A percentile compares a stretch with the other conserved stretches of the same genome.
phyloP scores from a whole-genome alignment of 92 coral and sea anemone genomes.

The Phymanthus crucifer region DNA sequence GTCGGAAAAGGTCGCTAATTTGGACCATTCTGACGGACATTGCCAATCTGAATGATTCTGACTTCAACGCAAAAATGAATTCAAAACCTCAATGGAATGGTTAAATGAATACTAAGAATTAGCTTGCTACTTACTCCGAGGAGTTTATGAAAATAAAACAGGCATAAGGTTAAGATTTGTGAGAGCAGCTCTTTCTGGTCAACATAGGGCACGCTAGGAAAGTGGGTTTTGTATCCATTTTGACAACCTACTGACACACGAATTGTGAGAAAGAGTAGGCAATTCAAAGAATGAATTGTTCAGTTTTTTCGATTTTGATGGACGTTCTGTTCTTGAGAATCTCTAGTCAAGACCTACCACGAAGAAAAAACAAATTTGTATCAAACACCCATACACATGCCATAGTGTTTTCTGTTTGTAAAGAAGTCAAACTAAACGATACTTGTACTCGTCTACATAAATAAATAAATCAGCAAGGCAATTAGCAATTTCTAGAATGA shows the following conservation, averaged over 20 bases:
- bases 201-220: background rate
- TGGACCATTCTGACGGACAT: background rate
- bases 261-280: background rate
- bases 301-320: background rate
- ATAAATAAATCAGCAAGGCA: background rate
- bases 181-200: background rate
- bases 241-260: background rate
- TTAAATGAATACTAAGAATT: background rate
- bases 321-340: background rate
- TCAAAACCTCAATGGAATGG: background rate
- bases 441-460: background rate
- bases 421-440: background rate
- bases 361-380: background rate
- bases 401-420: background rate
- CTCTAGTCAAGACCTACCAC: background rate
- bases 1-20: constrained; percentile 30
- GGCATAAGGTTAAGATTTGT: background rate
- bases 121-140: background rate
- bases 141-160: background rate
- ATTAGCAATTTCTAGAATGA: background rate
- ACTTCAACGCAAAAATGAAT: background rate
- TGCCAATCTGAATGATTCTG: constrained; percentile 12
- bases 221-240: background rate
- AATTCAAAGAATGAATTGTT: background rate
- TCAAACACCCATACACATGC: background rate